Base-by-base conservation (phyloP, 2,113 vertebrate species). In the Eptesicus fuscus region DNA sequence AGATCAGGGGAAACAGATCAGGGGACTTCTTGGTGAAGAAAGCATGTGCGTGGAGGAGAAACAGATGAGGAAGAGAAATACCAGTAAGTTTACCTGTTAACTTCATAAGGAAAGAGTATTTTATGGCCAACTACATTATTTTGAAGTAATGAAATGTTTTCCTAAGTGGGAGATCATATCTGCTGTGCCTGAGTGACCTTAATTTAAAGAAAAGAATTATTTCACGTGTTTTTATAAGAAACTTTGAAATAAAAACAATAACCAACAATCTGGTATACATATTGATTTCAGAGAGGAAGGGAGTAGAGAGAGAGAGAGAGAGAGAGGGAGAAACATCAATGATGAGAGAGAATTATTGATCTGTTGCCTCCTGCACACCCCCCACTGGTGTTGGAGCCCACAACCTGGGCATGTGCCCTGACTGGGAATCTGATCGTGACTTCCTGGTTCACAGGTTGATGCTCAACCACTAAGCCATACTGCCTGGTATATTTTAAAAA, bases 141-240 rank as follows among this genome's bases (percentile, higher is more conserved):
- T 91, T 94, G 87, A 96, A 96, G 95, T 97, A 95, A 93, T 91
- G 91, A 95, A 90, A 85, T 84, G 85, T 91, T 94, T 98, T 95
- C 94, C 90, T 59, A 69, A 95, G 47, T 89, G 83, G 83, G 88
- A 90, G 80, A 89, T 40, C 67, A 59, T 71, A 37, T 96, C 85
- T 94, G 79, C 44, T 86, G 9, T 86, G 82, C 28, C 85, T 83
- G 40, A 71, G 56, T 90, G 71, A 65, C 17, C 42, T 85, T 83
- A 47, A 51, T 79, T 22, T 82, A 91, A 92, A 93, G 28, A 96
- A 63, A 95, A 86, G 28, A 74, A 79, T 63, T 92, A 94, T 90
- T 93, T 96, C 85, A 96, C 97, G 88, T 97, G 92, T 95, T 98
- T 98, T 97, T 95, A 97, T 92, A 65, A 95, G 84, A 76, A 88